These are phyloP conservation scores for Eupithecia subfuscata DNA, from an alignment of 2,888 invertebrate species.

Conservation along the genomic window DNA sequence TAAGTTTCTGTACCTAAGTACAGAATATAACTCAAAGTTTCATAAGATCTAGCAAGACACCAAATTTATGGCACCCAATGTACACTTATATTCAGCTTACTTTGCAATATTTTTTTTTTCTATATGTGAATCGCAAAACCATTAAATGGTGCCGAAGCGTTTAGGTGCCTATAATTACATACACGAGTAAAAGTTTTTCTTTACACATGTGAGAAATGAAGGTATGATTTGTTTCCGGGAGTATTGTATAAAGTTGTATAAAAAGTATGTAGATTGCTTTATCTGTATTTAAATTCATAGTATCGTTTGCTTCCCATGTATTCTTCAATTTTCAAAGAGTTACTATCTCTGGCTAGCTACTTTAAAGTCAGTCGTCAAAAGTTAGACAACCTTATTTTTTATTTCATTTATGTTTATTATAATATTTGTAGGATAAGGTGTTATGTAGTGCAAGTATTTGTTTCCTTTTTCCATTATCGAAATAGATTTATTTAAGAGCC, in stretches of 20 bases:
- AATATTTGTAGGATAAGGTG: no score
- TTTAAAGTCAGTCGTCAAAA: not conserved
- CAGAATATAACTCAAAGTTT: not conserved
- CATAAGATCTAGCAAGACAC: not conserved
- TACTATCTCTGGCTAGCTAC: not conserved
- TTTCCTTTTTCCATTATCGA: no score
- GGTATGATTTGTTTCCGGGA: slow-evolving; percentile 49
- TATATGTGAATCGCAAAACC: slow-evolving; percentile 2
- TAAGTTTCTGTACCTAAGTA: not conserved
- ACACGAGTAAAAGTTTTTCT: slow-evolving; percentile 22
- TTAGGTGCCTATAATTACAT: not conserved
- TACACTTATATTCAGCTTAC: not conserved
- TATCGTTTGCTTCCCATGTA: not conserved
- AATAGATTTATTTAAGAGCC: no score
- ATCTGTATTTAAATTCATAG: slow-evolving; percentile 11
- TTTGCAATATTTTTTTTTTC: not conserved
- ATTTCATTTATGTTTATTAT: no score
- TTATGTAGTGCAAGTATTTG: no score
- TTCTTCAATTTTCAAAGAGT: not conserved
- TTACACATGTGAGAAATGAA: slow-evolving; percentile 43
- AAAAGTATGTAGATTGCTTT: slow-evolving; percentile 31
- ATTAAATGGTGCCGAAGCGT: slow-evolving; percentile 17
- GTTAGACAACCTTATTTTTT: no score
- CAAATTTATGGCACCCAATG: not conserved
- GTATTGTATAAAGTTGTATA: slow-evolving; percentile 41